Evolutionary conservation across 2,797 vertebrate genomes (phyloP).

Genomic region (Psittacula derbiana): DNA sequence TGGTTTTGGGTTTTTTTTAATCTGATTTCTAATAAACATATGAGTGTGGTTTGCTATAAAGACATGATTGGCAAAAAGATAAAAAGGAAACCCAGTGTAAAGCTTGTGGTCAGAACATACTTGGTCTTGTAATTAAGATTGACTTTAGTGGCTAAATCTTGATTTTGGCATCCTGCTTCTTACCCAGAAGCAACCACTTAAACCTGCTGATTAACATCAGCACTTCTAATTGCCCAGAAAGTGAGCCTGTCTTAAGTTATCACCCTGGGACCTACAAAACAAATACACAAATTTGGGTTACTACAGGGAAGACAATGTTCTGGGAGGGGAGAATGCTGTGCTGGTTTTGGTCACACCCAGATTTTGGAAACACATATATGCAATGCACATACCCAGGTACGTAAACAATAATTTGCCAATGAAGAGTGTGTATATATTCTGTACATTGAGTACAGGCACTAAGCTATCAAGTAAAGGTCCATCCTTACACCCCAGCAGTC

Average conservation of each 20-base stretch:
- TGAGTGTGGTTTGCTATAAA: not conserved
- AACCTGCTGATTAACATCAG: not conserved
- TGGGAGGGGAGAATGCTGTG: accelerated
- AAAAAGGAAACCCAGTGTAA: not conserved
- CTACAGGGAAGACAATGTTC: accelerated
- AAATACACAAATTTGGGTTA: not conserved
- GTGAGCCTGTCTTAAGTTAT: not conserved
- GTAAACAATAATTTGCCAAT: not conserved
- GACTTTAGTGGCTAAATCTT: not conserved
- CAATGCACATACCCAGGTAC: not conserved
- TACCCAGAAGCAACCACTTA: not conserved
- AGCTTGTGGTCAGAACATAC: not conserved
- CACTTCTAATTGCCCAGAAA: constrained; percentile 10
- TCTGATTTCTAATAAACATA: accelerated
- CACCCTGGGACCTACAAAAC: not conserved
- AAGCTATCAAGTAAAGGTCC: constrained; percentile 26
- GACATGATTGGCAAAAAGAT: not conserved
- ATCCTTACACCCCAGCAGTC: not conserved
- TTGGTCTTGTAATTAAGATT: not conserved
- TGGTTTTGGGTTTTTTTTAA: not conserved
- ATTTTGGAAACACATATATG: not conserved
- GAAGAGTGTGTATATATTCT: not conserved
- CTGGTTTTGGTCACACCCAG: not conserved
- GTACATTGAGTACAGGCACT: not conserved
- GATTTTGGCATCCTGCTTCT: not conserved